These are phyloP conservation scores for Rhynchonycteris naso DNA, from an alignment of 2,797 vertebrate species.

Conservation along the genomic window DNA sequence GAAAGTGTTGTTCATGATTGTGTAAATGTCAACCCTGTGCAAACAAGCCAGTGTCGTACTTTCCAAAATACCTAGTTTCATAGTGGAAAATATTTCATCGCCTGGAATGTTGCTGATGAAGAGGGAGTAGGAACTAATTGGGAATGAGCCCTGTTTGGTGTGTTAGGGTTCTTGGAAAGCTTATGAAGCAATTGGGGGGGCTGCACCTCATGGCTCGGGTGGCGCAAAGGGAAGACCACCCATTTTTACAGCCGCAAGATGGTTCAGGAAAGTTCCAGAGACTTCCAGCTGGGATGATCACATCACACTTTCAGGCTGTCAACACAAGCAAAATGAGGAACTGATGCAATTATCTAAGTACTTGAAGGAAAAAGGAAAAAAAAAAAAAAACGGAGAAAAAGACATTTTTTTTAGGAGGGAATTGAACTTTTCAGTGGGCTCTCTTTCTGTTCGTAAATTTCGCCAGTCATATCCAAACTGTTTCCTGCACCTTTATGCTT, in stretches of 20 bases:
- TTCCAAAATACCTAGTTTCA: conserved; percentile 44
- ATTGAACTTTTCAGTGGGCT: neutral
- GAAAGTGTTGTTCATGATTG: conserved; percentile 58
- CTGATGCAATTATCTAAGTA: conserved; percentile 36
- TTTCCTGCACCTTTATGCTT: neutral
- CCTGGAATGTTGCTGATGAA: neutral
- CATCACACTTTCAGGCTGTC: conserved; percentile 6
- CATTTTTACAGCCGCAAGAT: conserved; percentile 1
- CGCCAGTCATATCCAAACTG: neutral
- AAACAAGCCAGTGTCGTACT: conserved; percentile 40
- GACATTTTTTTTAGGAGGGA: neutral
- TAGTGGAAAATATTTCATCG: neutral
- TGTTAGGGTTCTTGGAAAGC: conserved; percentile 56
- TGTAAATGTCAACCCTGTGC: conserved; percentile 52
- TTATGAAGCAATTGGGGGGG: neutral
- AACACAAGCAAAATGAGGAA: conserved; percentile 12
- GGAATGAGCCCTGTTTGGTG: neutral
- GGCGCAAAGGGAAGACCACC: neutral
- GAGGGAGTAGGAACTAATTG: neutral
- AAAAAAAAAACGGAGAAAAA: neutral
- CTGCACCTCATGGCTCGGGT: neutral
- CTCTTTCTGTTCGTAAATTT: neutral
- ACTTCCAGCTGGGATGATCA: conserved; percentile 16
- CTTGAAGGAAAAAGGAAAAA: neutral
- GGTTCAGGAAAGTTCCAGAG: neutral